Percentiles rank a stretch among this genome's conserved stretches.
phyloP scores from a whole-genome alignment of 2,888 invertebrate genomes.

The Polymixis lichenea region DNA sequence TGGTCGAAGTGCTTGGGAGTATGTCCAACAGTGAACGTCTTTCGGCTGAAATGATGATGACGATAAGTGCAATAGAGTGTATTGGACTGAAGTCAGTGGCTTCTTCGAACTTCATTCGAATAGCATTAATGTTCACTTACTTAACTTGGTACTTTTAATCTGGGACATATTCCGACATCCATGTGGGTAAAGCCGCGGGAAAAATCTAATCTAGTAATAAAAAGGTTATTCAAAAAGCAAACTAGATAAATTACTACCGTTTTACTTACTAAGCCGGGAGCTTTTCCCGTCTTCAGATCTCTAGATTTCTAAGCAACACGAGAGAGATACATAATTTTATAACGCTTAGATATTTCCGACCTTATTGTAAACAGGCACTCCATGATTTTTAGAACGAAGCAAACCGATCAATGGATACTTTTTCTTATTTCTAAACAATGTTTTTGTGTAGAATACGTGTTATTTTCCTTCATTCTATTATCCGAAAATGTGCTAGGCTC shows the following conservation, averaged over 20 bases:
- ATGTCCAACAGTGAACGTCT: no score
- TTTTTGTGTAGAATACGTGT: conserved; percentile 12
- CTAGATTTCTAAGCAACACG: neutral
- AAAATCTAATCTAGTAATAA: neutral
- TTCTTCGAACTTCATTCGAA: no score
- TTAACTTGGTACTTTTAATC: no score
- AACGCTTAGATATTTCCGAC: neutral
- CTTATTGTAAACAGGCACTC: neutral
- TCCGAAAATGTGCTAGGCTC: conserved; percentile 37
- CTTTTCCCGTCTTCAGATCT: no score
- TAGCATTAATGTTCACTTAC: no score
- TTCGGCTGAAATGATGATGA: no score
- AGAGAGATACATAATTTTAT: neutral
- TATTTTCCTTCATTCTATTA: conserved; percentile 22
- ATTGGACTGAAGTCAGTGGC: no score
- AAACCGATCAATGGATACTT: conserved; percentile 28
- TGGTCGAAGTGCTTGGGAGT: no score
- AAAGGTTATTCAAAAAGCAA: neutral
- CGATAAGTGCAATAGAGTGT: no score
- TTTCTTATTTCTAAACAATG: neutral
- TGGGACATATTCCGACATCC: neutral
- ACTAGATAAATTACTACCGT: neutral
- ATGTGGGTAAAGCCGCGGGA: neutral
- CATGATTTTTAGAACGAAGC: neutral
- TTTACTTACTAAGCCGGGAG: neutral